phyloP scores from a whole-genome alignment of 2,888 invertebrate species.

The Pterostichus madidus region DNA sequence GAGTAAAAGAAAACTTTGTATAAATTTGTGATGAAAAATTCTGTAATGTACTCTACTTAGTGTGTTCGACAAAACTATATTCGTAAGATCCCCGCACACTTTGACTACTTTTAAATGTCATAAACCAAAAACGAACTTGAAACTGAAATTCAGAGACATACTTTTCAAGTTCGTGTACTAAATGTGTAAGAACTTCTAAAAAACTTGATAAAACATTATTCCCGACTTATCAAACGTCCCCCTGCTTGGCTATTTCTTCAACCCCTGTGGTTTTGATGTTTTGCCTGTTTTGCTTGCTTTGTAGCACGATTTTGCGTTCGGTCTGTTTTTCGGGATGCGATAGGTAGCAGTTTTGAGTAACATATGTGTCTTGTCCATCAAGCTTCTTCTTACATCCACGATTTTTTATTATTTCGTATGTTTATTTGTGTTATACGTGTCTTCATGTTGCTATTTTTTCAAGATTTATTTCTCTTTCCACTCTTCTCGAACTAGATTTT shows the following conservation, averaged over 20 bases:
- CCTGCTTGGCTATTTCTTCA: constrained; percentile 73
- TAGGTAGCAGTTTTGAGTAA: constrained; percentile 60
- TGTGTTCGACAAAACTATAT: constrained; percentile 41
- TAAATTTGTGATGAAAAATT: constrained; percentile 22
- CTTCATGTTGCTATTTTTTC: constrained; percentile 51
- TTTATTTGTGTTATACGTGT: constrained; percentile 41
- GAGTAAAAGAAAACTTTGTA: constrained; percentile 18
- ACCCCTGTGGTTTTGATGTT: constrained; percentile 69
- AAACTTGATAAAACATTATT: constrained; percentile 65
- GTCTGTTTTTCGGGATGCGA: constrained; percentile 56
- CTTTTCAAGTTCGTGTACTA: constrained; percentile 45
- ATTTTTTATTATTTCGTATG: constrained; percentile 39
- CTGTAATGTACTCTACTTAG: constrained; percentile 59
- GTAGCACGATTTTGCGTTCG: constrained; percentile 67
- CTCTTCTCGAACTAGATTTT: constrained; percentile 1
- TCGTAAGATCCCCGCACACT: constrained; percentile 53
- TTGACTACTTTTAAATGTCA: constrained; percentile 54
- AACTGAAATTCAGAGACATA: background rate
- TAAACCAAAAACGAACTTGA: constrained; percentile 51
- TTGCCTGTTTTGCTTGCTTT: constrained; percentile 69
- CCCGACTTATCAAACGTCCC: constrained; percentile 70
- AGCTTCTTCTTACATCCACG: constrained; percentile 47
- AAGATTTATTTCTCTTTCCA: constrained; percentile 6
- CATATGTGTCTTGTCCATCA: constrained; percentile 65
- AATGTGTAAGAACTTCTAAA: constrained; percentile 59